Percentiles rank a stretch among this genome's conserved stretches.
Conservation (phyloP, 2,113 vertebrate genomes). For the Gulo gulo region DNA sequence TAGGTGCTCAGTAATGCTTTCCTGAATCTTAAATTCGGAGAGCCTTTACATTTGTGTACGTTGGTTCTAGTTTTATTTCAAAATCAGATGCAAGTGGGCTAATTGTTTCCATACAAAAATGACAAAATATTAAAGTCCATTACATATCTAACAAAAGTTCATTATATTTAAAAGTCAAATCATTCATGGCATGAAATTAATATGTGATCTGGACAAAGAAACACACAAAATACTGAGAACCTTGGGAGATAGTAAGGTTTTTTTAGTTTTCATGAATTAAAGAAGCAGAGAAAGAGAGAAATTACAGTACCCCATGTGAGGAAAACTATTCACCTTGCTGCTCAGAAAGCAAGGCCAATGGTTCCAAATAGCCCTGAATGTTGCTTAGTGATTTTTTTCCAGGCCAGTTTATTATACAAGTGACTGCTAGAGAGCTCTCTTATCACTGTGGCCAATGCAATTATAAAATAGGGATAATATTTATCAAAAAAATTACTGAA, state of each 20-base stretch:
- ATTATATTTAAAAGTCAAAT: background rate
- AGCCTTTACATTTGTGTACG: background rate
- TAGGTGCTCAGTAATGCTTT: background rate
- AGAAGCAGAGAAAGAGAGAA: background rate
- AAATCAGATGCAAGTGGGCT: background rate
- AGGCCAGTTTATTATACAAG: background rate
- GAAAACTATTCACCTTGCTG: background rate
- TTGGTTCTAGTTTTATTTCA: background rate
- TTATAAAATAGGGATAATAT: background rate
- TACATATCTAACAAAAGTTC: background rate
- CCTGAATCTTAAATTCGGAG: background rate
- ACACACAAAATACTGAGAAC: background rate
- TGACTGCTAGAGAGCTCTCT: background rate
- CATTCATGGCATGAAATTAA: background rate
- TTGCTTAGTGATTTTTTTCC: background rate
- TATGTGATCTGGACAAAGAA: background rate
- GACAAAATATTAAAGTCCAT: background rate
- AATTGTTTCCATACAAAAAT: background rate
- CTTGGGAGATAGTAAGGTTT: background rate
- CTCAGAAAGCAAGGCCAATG: background rate
- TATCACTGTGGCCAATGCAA: background rate
- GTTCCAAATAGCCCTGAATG: background rate
- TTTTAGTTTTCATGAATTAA: constrained; percentile 39
- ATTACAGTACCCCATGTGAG: background rate
- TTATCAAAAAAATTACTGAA: background rate